These are phyloP conservation scores for Rachycentron canadum DNA, from an alignment of 2,797 vertebrate genomes.

Conservation along the genomic window DNA sequence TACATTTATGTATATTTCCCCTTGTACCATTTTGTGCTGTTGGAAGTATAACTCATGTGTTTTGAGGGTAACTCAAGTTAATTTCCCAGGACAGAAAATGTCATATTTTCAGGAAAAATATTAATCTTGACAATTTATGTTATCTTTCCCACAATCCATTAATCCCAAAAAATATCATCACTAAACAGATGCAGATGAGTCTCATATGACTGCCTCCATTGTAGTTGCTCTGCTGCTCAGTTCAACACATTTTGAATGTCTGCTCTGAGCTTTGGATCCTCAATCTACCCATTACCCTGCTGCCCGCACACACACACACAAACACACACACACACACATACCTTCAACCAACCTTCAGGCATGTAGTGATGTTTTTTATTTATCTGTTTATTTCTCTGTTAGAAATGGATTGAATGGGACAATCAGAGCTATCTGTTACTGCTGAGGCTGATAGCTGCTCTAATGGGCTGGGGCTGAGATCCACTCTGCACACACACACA, in stretches of 20 bases:
- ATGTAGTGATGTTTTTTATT: constrained; percentile 44
- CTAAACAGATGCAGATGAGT: constrained; percentile 46
- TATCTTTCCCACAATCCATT: constrained; percentile 24
- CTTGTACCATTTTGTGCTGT: no score
- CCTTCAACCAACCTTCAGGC: constrained; percentile 36
- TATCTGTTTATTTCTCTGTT: constrained; percentile 62
- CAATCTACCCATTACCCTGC: constrained; percentile 45
- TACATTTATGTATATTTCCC: no score
- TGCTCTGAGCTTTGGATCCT: constrained; percentile 48
- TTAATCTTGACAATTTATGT: no score
- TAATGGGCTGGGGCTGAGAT: constrained; percentile 61
- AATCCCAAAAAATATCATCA: no score
- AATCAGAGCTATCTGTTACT: constrained; percentile 63
- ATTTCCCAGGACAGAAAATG: no score
- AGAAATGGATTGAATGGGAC: constrained; percentile 45
- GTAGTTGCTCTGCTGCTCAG: constrained; percentile 31
- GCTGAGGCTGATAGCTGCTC: constrained; percentile 51
- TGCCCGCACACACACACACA: constrained; percentile 42
- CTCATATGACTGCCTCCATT: constrained; percentile 32
- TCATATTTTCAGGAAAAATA: no score
- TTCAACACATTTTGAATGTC: constrained; percentile 45
- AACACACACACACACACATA: constrained; percentile 17
- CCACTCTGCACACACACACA: background rate
- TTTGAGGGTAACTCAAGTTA: no score
- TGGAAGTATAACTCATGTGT: no score